phyloP scores from a whole-genome alignment of 2,888 invertebrate species.

The Chloroclysta siterata region DNA sequence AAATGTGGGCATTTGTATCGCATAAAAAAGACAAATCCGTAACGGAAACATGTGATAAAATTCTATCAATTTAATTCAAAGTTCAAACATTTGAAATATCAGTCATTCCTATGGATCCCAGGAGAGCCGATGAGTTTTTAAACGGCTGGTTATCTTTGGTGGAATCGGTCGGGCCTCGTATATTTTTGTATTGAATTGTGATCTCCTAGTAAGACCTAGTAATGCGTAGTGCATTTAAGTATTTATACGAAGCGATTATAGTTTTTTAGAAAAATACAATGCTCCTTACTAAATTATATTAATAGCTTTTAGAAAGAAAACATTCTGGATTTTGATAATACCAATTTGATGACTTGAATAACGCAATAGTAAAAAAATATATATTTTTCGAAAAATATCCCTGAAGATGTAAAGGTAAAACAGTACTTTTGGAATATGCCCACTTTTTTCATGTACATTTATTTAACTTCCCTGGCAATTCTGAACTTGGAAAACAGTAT shows the following conservation, averaged over 20 bases:
- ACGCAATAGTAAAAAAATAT: too few relatives aligned
- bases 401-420: too few relatives aligned
- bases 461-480: too few relatives aligned
- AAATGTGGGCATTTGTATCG: too few relatives aligned
- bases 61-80: not conserved
- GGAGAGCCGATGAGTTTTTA: not conserved
- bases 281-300: not conserved
- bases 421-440: too few relatives aligned
- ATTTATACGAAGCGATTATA: constrained; percentile 5
- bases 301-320: not conserved
- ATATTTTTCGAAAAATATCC: too few relatives aligned
- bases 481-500: too few relatives aligned
- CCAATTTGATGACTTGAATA: not conserved
- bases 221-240: constrained; percentile 12
- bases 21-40: too few relatives aligned
- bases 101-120: not conserved
- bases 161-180: constrained; percentile 8
- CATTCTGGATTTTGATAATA: not conserved
- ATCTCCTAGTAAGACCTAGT: constrained; percentile 25
- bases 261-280: not conserved
- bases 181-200: constrained; percentile 37
- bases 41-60: not conserved
- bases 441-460: too few relatives aligned
- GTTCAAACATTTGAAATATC: not conserved
- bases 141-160: not conserved